Evolutionary conservation across 2,888 invertebrate species (phyloP), one percentile per base, ranked within the genome.

Genomic region (Rhimphoctona megacephalus): DNA sequence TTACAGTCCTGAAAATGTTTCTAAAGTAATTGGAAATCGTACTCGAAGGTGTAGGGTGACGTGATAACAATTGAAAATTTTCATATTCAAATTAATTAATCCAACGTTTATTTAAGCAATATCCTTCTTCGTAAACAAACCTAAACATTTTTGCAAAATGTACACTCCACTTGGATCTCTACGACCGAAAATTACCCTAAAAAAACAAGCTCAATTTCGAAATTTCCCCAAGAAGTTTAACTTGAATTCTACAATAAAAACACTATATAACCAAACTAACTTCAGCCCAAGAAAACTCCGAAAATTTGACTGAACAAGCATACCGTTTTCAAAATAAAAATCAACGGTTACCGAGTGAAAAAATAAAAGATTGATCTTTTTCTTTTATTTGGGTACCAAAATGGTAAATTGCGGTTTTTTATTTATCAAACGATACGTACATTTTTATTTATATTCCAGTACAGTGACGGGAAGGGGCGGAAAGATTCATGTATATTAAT

Each of bases 401-500:
- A 36, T 67, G 11, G 39, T 39, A 22, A 36, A 66, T 66, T n/a
- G 39, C n/a, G n/a, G n/a, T 22, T 43, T 69, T 64, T 69, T n/a
- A 11, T 43, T 43, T 43, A 49, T 19, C 19, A 70, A 33, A 19
- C 43, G 61, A 52, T 54, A 43, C 11, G 25, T n/a, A 39, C 11
- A 39, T 43, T 30, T 17, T 25, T 54, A 69, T 79, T 69, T 69
- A 52, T 77, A 49, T 69, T 61, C 9, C 30, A 61, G 61, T 11
- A 61, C 25, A 54, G 54, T 9, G 11, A 8, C 19, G 2, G 9
- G 3, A 9, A 11, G 54, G 30, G 43, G n/a, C 7, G 57, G 46
- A 9, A 19, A 54, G 61, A 80, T 61, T 46, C 36, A 66, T 43
- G 49, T 52, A 67, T 81, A 81, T 81, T 81, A 39, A 67, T 72